These are phyloP conservation scores for Pelecanus crispus DNA, from an alignment of 2,113 vertebrate genomes.

Conservation along the genomic window DNA sequence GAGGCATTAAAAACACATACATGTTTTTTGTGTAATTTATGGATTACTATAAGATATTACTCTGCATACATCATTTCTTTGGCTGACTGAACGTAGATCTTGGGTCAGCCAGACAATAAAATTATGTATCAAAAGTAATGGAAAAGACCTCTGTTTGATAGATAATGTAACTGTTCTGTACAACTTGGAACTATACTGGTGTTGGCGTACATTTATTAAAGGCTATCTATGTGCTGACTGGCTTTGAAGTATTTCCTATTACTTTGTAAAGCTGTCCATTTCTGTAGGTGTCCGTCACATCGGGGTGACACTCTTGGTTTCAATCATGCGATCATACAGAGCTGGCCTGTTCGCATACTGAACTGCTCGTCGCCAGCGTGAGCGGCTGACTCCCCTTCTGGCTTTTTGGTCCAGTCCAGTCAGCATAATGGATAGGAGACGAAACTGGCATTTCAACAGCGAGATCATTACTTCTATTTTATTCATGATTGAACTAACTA, in stretches of 20 bases:
- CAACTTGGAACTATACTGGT: not conserved
- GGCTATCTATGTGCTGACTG: not conserved
- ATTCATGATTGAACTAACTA: not conserved
- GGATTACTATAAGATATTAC: not conserved
- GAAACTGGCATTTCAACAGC: not conserved
- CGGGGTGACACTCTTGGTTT: not conserved
- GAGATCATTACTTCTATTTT: not conserved
- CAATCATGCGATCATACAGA: accelerated
- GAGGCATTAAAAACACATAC: not conserved
- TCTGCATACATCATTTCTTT: slow-evolving; percentile 21
- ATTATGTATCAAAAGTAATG: slow-evolving; percentile 16
- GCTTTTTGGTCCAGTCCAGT: not conserved
- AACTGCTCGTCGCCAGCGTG: accelerated
- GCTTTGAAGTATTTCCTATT: not conserved
- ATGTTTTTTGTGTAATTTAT: not conserved
- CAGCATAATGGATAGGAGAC: not conserved
- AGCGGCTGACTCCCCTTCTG: not conserved
- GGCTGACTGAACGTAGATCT: not conserved
- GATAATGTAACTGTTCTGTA: not conserved
- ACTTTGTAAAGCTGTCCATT: not conserved
- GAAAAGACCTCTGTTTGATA: not conserved
- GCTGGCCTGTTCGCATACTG: not conserved
- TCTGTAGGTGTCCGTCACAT: not conserved
- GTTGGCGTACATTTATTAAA: not conserved
- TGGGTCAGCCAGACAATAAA: slow-evolving; percentile 44